A percentile compares a stretch with the other conserved stretches of the same genome.
These are phyloP conservation scores for Oikopleura dioica DNA, from an alignment of 23 tunicate genomes.

Conservation along the genomic window DNA sequence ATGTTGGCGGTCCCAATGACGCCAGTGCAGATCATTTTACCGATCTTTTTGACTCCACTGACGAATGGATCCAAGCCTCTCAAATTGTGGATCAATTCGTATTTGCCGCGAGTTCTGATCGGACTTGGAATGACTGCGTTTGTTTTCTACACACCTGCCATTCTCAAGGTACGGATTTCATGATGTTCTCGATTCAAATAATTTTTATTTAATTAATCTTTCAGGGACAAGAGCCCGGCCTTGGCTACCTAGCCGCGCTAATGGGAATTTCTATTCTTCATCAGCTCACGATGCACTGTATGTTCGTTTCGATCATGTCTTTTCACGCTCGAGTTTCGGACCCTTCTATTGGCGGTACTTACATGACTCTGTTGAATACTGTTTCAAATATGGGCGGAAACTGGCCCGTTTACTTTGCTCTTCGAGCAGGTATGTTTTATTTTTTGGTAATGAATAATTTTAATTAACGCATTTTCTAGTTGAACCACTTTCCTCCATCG, in stretches of 20 bases:
- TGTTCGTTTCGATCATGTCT: conserved; percentile 70
- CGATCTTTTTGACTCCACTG: conserved; percentile 39
- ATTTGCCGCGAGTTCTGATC: too few species aligned
- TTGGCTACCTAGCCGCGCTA: too few species aligned
- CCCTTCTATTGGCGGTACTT: conserved; percentile 73
- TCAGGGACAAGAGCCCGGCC: too few species aligned
- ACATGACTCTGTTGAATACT: conserved; percentile 89
- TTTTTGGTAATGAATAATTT: not conserved
- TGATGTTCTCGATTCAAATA: too few species aligned
- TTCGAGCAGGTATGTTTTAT: not conserved
- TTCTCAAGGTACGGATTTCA: too few species aligned
- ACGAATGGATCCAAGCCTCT: conserved; percentile 62
- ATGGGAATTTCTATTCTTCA: too few species aligned
- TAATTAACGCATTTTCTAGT: not conserved
- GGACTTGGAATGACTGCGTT: too few species aligned
- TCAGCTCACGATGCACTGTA: conserved; percentile 49
- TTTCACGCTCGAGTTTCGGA: conserved; percentile 81
- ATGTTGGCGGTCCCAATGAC: conserved; percentile 64
- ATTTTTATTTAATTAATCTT: too few species aligned
- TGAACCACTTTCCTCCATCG: not conserved
- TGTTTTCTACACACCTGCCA: too few species aligned
- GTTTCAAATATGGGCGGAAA: conserved; percentile 82
- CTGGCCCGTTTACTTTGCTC: not conserved
- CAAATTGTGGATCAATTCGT: too few species aligned
- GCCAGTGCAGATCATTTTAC: conserved; percentile 51